Base-by-base conservation (phyloP, 1,140 invertebrate genomes). In the Sitobion miscanthi region DNA sequence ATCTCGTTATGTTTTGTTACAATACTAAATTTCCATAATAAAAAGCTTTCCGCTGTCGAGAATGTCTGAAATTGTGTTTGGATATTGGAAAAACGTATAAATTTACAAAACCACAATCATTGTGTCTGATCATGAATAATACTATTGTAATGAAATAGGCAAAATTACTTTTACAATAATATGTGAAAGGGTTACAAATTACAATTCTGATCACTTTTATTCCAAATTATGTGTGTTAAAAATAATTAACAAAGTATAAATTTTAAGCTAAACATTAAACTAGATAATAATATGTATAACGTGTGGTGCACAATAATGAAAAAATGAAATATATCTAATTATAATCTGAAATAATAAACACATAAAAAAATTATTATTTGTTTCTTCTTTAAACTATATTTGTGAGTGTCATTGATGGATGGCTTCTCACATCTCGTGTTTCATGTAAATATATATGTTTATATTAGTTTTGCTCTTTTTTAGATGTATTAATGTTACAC, bases 81-180 rank as follows among this genome's bases (percentile, higher is more conserved):
- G 85, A 87, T 90, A 90, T 90, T 62, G 54, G 35, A 42, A 77
- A 91, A 69, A 69, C 57, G 90, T 69, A 77, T 91, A 82, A 77
- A 91, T 77, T 77, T 91, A 69, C 38, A 42, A 25, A 77, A 91
- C 90, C 62, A 49, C 54, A 77, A 91, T 91, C 90, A 35, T 91
- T n/a, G 30, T n/a, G 25, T 9, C 62, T 69, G 57, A 77, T 77
- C 54, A n/a, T 91, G 57, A 49, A 91, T 91, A 91, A 77, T 77
- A 47, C 11, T 9, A 23, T 8, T 47, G n/a, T 47, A 91, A 77
- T 45, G 11, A 42, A 45, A 47, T 35, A 82, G 57, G 35, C 25
- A 91, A 91, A 47, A 69, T 42, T 30, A 90, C 45, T 45, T 25
- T 47, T 14, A 91, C 6, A 47, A 49, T 30, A 49, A 91, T 77